Percentiles rank a stretch among this genome's conserved stretches.
Evolutionary conservation across 2,113 vertebrate species (phyloP).

Genomic region (Lampris incognitus): DNA sequence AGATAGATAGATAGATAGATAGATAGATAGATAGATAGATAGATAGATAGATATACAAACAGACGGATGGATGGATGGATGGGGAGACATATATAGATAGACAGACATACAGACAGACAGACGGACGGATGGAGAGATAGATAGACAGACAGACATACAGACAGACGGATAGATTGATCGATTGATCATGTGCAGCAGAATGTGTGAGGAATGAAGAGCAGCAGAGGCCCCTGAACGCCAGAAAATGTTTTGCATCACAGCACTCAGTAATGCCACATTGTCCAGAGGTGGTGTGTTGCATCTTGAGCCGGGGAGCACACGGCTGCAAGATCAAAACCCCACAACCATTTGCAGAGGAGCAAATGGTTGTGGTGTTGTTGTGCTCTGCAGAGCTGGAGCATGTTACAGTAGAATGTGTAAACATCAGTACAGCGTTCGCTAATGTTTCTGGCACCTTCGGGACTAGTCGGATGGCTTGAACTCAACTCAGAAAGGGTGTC

Average conservation of each 20-base stretch:
- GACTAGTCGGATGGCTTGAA: conserved; percentile 56
- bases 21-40: not conserved
- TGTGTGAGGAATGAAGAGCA: conserved; percentile 51
- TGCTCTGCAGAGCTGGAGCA: conserved; percentile 66
- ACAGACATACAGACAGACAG: not conserved
- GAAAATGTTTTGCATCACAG: conserved; percentile 71
- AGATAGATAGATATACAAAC: conserved; percentile 31
- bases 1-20: too few relatives aligned
- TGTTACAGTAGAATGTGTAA: conserved; percentile 65
- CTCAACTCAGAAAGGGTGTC: conserved; percentile 20
- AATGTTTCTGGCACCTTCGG: conserved; percentile 60
- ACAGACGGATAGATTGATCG: not conserved
- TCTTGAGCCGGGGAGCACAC: conserved; percentile 69
- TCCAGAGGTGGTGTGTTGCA: conserved; percentile 67
- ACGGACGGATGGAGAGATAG: not conserved
- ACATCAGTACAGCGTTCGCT: conserved; percentile 53
- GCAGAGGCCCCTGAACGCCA: conserved; percentile 72
- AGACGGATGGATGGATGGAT: not conserved
- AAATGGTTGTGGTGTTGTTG: conserved; percentile 30
- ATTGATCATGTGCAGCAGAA: conserved; percentile 48
- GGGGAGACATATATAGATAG: not conserved
- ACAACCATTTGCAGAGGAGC: conserved; percentile 62
- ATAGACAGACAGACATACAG: not conserved
- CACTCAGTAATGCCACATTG: conserved; percentile 52
- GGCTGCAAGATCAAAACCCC: conserved; percentile 69